Conservation (phyloP, 1,140 invertebrate genomes). For the Monochamus saltuarius region DNA sequence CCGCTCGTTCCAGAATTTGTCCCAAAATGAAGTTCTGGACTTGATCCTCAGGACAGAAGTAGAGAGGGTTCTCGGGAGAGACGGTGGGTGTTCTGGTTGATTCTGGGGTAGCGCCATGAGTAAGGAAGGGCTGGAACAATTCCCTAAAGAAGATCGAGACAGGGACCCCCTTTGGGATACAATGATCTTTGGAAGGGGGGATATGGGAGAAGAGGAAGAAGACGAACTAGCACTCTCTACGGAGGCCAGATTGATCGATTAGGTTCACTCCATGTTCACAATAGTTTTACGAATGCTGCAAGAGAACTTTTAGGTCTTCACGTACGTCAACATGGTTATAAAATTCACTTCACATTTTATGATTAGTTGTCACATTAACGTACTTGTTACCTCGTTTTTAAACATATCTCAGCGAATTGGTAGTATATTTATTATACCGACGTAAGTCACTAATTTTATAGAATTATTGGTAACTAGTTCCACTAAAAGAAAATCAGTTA, state of each 20-base stretch:
- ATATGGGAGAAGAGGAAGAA: slow-evolving; percentile 35
- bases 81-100: slow-evolving; percentile 51
- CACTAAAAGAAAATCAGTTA: too few species aligned
- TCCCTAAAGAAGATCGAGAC: slow-evolving; percentile 47
- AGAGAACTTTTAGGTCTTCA: too few species aligned
- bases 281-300: too few species aligned
- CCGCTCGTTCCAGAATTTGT: slow-evolving; percentile 74
- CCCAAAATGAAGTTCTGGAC: slow-evolving; percentile 75
- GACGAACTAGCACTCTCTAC: slow-evolving; percentile 28
- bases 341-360: too few species aligned
- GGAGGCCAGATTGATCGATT: slow-evolving; percentile 37
- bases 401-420: too few species aligned
- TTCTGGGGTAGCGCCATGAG: slow-evolving; percentile 57
- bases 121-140: slow-evolving; percentile 55
- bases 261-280: too few species aligned
- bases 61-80: slow-evolving; percentile 73
- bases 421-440: too few species aligned
- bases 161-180: slow-evolving; percentile 43
- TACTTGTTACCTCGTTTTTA: too few species aligned
- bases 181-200: slow-evolving; percentile 40
- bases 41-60: slow-evolving; percentile 76
- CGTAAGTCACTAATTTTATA: too few species aligned
- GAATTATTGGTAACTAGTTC: too few species aligned
- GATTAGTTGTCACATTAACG: too few species aligned
- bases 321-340: too few species aligned